Evolutionary conservation across 2,888 invertebrate genomes (phyloP).

Genomic region (Erebia ligea): DNA sequence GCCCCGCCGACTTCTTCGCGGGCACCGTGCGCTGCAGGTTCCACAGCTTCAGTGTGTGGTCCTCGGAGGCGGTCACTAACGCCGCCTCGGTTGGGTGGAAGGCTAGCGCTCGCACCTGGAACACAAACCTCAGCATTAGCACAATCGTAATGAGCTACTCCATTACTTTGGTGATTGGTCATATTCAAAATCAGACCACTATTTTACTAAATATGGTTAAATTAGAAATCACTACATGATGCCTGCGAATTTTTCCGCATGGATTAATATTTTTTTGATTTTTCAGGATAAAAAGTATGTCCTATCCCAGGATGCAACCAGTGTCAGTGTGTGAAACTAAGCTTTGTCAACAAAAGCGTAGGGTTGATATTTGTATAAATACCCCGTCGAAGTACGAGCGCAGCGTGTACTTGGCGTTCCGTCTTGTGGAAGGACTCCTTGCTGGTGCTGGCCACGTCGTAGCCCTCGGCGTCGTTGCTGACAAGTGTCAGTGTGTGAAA

Average conservation of each 20-base stretch:
- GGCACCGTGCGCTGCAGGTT: conserved; percentile 99
- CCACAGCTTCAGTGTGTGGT: conserved; percentile 99
- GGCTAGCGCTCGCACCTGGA: conserved; percentile 91
- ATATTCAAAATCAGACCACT: too few species aligned
- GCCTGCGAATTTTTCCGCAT: too few species aligned
- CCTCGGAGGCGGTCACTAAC: conserved; percentile 98
- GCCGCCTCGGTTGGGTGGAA: conserved; percentile 98
- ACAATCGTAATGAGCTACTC: background rate
- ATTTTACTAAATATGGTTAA: too few species aligned
- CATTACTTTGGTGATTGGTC: too few species aligned
- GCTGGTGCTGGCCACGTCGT: conserved; percentile 89
- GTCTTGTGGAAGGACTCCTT: conserved; percentile 96
- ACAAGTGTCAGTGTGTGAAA: too few species aligned
- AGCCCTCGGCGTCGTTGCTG: conserved; percentile 97
- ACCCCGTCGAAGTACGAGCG: conserved; percentile 96
- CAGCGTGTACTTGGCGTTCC: conserved; percentile 98
- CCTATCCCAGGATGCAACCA: too few species aligned
- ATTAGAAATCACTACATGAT: too few species aligned
- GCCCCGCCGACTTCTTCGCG: conserved; percentile 97
- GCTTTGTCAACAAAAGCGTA: too few species aligned
- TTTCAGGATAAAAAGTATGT: too few species aligned
- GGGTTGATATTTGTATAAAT: conserved; percentile 39
- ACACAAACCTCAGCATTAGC: background rate
- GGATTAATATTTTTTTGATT: too few species aligned
- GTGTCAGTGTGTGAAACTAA: too few species aligned